phyloP scores from a whole-genome alignment of 35 echinoderm and acorn worm genomes.

The Eucidaris tribuloides region DNA sequence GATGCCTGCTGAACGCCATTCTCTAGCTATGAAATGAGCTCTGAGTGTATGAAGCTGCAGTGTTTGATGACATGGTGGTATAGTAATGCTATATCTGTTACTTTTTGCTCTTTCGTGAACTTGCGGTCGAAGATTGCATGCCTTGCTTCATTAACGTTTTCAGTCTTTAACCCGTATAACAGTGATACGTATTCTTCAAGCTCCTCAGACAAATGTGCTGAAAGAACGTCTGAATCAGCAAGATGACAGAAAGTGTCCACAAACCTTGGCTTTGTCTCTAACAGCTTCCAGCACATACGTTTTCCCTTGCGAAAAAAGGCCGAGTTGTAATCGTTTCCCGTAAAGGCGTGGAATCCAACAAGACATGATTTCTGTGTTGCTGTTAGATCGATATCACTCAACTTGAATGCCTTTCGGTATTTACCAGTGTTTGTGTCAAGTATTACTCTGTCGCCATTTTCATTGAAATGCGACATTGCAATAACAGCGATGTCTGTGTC shows the following conservation, averaged over 20 bases:
- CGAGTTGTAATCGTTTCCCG: constrained; percentile 13
- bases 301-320: constrained; percentile 27
- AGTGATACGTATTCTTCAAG: too few species aligned
- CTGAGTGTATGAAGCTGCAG: too few species aligned
- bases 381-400: background rate
- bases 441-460: background rate
- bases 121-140: background rate
- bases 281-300: constrained; percentile 6
- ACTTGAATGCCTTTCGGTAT: background rate
- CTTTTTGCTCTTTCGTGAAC: background rate
- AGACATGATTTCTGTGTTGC: background rate
- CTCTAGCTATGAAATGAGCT: too few species aligned
- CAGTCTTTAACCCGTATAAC: too few species aligned
- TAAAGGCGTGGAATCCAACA: background rate
- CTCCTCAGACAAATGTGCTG: background rate
- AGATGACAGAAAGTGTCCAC: constrained; percentile 4
- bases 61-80: too few species aligned
- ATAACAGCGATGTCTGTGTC: constrained; percentile 21
- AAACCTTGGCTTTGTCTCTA: background rate
- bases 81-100: too few species aligned
- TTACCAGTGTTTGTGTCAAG: background rate
- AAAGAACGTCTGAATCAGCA: background rate
- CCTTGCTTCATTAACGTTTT: constrained; percentile 12
- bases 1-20: too few species aligned
- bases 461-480: background rate